Percentiles rank a stretch among this genome's conserved stretches.
Conservation (phyloP, 2,888 invertebrate genomes). For the Anthrax anthrax region DNA sequence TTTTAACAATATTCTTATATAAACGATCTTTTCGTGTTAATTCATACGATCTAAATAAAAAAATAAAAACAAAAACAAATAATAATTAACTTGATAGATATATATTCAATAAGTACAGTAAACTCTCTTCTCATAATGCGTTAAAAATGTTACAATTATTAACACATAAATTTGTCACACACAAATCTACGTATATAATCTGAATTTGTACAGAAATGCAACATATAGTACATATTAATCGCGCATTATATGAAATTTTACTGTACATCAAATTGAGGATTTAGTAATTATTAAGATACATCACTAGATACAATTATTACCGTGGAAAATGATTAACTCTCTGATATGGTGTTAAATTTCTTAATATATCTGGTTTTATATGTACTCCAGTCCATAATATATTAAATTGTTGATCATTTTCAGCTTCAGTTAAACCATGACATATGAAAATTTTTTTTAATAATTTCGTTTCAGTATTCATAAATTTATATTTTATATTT, state of each 20-base stretch:
- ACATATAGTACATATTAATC: too few species aligned
- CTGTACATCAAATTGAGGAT: too few species aligned
- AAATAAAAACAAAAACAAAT: background rate
- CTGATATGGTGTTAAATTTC: slow-evolving; percentile 73
- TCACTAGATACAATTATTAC: slow-evolving; percentile 36
- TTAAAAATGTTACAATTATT: too few species aligned
- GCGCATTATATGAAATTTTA: too few species aligned
- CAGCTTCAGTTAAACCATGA: slow-evolving; percentile 60
- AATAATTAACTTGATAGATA: background rate
- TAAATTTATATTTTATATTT: slow-evolving; percentile 63
- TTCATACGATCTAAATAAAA: slow-evolving; percentile 64
- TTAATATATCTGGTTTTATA: slow-evolving; percentile 75
- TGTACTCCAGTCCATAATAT: slow-evolving; percentile 87
- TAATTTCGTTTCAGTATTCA: slow-evolving; percentile 69
- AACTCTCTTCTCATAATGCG: too few species aligned
- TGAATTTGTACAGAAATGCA: too few species aligned
- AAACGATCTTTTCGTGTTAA: slow-evolving; percentile 88
- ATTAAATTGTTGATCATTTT: slow-evolving; percentile 63
- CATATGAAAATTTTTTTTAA: slow-evolving; percentile 59
- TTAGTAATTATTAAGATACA: too few species aligned
- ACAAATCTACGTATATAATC: too few species aligned
- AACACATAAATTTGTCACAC: too few species aligned
- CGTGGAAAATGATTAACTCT: slow-evolving; percentile 91
- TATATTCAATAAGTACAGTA: background rate
- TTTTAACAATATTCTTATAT: slow-evolving; percentile 79